Conservation (phyloP, 1,140 invertebrate genomes). For the Asbolus verrucosus region DNA sequence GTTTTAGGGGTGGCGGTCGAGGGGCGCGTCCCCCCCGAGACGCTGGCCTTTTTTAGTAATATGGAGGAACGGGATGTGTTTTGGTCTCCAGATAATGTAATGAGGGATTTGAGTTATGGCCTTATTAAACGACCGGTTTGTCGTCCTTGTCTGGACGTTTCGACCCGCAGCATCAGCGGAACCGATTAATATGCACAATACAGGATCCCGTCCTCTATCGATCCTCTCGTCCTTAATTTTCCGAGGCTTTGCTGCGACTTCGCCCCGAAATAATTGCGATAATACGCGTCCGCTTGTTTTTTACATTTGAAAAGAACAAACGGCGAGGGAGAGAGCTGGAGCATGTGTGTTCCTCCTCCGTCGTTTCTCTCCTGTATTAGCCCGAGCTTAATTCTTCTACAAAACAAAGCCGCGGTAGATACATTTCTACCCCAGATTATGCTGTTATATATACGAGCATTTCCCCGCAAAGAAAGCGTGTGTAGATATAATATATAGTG, state of each 20-base stretch:
- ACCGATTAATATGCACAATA: neutral
- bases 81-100: constrained; percentile 60
- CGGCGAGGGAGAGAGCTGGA: neutral
- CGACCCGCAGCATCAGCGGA: neutral
- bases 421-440: constrained; percentile 59
- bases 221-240: constrained; percentile 39
- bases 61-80: constrained; percentile 56
- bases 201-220: constrained; percentile 5
- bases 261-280: constrained; percentile 13
- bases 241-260: neutral
- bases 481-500: constrained; percentile 60
- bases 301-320: neutral
- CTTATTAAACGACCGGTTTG: constrained; percentile 60
- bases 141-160: constrained; percentile 47
- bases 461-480: constrained; percentile 54
- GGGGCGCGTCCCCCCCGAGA: constrained; percentile 26
- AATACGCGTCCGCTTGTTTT: neutral
- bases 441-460: constrained; percentile 55
- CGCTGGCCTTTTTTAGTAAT: constrained; percentile 59
- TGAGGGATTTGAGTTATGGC: constrained; percentile 62
- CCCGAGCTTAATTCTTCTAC: constrained; percentile 57
- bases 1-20: constrained; percentile 43
- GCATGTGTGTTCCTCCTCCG: neutral
- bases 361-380: constrained; percentile 48
- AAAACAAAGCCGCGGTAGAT: constrained; percentile 57